A percentile compares a stretch with the other conserved stretches of the same genome.
phyloP scores from a whole-genome alignment of 2,113 vertebrate genomes.

The Campylomormyrus numenius region DNA sequence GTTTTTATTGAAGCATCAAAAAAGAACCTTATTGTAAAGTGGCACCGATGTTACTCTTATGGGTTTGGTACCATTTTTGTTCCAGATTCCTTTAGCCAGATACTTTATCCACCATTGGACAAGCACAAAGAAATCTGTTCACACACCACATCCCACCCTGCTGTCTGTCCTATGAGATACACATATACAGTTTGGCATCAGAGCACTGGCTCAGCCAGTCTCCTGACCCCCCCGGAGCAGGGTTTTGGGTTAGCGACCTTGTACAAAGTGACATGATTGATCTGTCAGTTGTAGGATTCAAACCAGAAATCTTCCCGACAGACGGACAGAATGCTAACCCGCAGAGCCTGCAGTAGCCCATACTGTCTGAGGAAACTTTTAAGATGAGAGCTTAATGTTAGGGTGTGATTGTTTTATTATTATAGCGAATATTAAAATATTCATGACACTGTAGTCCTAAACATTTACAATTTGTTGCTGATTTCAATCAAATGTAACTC shows the following conservation, averaged over 20 bases:
- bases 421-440: not conserved
- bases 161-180: not conserved
- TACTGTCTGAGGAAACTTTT: not conserved
- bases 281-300: not conserved
- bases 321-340: not conserved
- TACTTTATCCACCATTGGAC: not conserved
- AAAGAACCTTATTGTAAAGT: not conserved
- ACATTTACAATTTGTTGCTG: not conserved
- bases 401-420: not conserved
- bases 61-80: not conserved
- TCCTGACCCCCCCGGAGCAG: not conserved
- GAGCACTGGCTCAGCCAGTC: not conserved
- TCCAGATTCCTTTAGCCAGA: not conserved
- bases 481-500: not conserved
- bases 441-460: not conserved
- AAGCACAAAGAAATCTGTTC: not conserved
- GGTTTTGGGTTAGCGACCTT: not conserved
- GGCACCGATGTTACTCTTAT: not conserved
- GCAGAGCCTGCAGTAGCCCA: not conserved
- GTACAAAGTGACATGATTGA: not conserved
- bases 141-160: not conserved
- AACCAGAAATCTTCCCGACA: not conserved
- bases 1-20: not conserved
- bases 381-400: not conserved
- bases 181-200: not conserved